These are phyloP conservation scores for Potamarius usumacintae DNA, from an alignment of 2,113 vertebrate species.

Conservation along the genomic window DNA sequence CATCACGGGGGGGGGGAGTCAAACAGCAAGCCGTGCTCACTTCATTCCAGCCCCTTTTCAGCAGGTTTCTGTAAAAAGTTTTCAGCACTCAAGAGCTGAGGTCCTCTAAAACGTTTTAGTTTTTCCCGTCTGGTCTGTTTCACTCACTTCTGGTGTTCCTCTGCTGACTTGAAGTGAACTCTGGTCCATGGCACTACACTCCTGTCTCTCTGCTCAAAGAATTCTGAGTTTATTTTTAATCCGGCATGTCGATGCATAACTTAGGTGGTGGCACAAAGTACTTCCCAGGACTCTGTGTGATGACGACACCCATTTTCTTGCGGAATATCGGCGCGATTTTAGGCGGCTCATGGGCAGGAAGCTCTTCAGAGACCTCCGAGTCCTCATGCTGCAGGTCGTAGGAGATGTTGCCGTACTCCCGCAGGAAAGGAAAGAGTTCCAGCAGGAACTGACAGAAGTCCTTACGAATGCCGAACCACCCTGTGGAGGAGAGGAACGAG, in stretches of 20 bases:
- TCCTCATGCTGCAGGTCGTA: conserved; percentile 95
- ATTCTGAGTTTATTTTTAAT: conserved; percentile 69
- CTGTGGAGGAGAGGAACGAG: conserved; percentile 60
- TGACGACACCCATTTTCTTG: conserved; percentile 95
- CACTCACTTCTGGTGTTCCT: neutral
- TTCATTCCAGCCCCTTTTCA: neutral
- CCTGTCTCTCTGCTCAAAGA: neutral
- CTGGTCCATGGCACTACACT: conserved; percentile 11
- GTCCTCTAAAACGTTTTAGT: neutral
- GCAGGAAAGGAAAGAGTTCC: conserved; percentile 93
- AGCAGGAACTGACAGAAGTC: conserved; percentile 98
- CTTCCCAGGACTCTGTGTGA: conserved; percentile 96
- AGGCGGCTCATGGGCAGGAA: conserved; percentile 84
- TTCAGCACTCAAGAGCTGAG: neutral
- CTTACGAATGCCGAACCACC: conserved; percentile 99
- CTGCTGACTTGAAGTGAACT: conserved; percentile 9
- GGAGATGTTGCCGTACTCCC: conserved; percentile 97
- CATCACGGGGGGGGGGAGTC: neutral
- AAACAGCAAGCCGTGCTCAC: neutral
- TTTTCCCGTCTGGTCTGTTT: neutral
- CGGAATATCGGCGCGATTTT: conserved; percentile 96
- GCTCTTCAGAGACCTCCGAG: conserved; percentile 85
- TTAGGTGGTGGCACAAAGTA: conserved; percentile 94
- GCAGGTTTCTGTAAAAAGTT: neutral
- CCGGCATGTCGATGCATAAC: conserved; percentile 94